Percentiles rank a stretch among this genome's conserved stretches.
Evolutionary conservation across 64 coral and sea anemone genomes (phyloP).

Genomic region (Astreopora myriophthalma): DNA sequence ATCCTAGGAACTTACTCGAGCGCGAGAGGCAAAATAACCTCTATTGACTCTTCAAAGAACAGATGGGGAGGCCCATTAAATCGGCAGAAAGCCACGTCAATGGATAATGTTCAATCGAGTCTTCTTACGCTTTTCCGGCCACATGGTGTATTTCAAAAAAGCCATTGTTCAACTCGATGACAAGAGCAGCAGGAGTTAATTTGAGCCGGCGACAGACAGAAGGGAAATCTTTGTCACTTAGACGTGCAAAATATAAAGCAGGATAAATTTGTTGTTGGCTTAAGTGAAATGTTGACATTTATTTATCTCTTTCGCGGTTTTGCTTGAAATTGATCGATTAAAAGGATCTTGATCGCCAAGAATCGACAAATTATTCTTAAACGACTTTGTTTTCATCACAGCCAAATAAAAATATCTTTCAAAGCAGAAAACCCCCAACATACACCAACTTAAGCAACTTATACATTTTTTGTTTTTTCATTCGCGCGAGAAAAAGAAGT

Average conservation of each 20-base stretch:
- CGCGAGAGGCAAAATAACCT: not conserved
- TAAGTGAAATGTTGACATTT: not conserved
- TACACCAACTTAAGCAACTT: not conserved
- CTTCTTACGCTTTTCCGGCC: constrained; percentile 26
- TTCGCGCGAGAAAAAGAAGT: too few relatives aligned
- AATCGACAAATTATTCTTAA: not conserved
- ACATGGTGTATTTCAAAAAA: constrained; percentile 26
- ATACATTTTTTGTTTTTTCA: too few relatives aligned
- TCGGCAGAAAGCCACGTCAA: constrained; percentile 22
- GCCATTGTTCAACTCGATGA: constrained; percentile 15
- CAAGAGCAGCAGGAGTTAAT: not conserved
- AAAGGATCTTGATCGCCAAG: not conserved
- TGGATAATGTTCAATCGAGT: constrained; percentile 35
- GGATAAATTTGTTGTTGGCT: constrained; percentile 13
- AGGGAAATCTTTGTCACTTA: not conserved
- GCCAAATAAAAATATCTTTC: not conserved
- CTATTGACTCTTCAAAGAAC: constrained; percentile 23
- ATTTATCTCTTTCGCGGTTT: not conserved
- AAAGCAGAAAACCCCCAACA: not conserved
- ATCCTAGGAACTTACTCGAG: not conserved
- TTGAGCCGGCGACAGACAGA: not conserved
- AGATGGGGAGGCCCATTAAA: constrained; percentile 45
- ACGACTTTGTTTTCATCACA: not conserved
- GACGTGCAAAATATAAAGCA: not conserved
- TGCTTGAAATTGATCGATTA: not conserved